phyloP scores from a whole-genome alignment of 2,113 vertebrate genomes.

The Motacilla alba region DNA sequence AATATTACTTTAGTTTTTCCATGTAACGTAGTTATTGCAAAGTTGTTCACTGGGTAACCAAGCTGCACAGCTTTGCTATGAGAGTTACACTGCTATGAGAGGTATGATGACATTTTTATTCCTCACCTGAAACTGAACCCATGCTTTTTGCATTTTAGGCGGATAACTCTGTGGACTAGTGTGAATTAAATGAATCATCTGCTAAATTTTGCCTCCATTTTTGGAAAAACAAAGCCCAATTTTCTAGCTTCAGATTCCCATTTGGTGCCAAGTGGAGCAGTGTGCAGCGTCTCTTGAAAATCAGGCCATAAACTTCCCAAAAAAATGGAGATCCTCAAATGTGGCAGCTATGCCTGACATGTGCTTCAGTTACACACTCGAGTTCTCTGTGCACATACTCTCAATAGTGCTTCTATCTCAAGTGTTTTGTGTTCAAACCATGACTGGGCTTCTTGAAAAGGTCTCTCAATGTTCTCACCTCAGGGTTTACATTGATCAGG shows the following conservation, averaged over 20 bases:
- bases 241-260: neutral
- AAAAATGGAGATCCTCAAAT: neutral
- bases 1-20: neutral
- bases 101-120: neutral
- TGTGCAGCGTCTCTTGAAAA: neutral
- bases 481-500: neutral
- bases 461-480: neutral
- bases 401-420: neutral
- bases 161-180: neutral
- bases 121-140: neutral
- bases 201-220: neutral
- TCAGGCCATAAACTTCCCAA: neutral
- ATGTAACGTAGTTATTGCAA: neutral
- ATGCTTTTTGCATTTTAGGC: neutral
- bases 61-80: neutral
- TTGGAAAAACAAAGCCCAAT: neutral
- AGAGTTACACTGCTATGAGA: neutral
- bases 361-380: accelerated
- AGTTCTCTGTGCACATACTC: neutral
- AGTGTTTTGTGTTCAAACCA: neutral
- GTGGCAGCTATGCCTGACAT: neutral
- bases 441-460: neutral
- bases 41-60: neutral
- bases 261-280: neutral
- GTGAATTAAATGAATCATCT: neutral